Base-by-base conservation (phyloP, 64 coral and sea anemone species). In the Montipora cactus region DNA sequence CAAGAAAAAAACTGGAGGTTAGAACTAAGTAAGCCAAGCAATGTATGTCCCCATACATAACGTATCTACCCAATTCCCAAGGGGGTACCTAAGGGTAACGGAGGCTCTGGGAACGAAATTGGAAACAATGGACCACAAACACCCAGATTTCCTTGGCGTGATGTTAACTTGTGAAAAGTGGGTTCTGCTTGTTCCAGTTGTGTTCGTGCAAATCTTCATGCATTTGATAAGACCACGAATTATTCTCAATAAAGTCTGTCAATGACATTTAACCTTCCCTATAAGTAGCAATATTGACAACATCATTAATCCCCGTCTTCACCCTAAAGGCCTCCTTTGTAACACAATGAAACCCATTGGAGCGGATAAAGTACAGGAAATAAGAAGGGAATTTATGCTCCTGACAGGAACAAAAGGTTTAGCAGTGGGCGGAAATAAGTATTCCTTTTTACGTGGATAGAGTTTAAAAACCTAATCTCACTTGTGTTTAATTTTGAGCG, bases 351-450 rank as follows among this genome's bases (percentile, higher is more conserved):
- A 86, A 70, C 45, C 64, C 46, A 86, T 71, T 72, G 82, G 66
- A 51, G 64, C n/a, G 10, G 82, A 66, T 86, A 59, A 86, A 37
- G 28, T 48, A 81, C 45, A 86, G 47, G 82, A 20, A 22, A 46
- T n/a, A 72, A 45, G 45, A 71, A 71, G 37, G 13, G 47, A 19
- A 15, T 52, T 37, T 9, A 22, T n/a, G 7, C 82, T 9, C 70
- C 47, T 71, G 64, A 73, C 47, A 19, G 5, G 44, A 66, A 73
- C 82, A 86, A 86, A 86, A 25, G 80, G 10, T 82, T 82, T 59
- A 4, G 15, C 48, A 22, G 15, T 21, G 61, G 37, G 8, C 82
- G 82, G 82, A 86, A 86, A 86, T 72, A 18, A 48, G 47, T 2
- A 70, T 86, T 49, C 15, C 8, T 6, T 84, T 19, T 47, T n/a